Percentiles rank a stretch among this genome's conserved stretches.
Evolutionary conservation across 2,888 invertebrate genomes (phyloP).

Genomic region (Dorcus parallelipipedus): DNA sequence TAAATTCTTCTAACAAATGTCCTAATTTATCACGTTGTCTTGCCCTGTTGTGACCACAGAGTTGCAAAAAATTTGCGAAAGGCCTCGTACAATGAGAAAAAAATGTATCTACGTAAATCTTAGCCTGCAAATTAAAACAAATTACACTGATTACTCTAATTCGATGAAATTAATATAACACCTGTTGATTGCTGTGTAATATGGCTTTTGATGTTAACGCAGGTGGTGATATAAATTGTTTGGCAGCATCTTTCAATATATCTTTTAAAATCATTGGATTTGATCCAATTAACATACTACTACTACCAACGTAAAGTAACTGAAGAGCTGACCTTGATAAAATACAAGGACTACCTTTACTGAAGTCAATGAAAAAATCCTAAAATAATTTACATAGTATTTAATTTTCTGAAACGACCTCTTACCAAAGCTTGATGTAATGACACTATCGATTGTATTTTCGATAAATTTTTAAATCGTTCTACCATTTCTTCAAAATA

Average conservation of each 20-base stretch:
- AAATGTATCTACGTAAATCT: conserved; percentile 86
- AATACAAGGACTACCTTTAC: conserved; percentile 82
- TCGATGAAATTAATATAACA: conserved; percentile 28
- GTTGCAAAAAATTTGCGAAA: conserved; percentile 80
- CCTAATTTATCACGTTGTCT: conserved; percentile 92
- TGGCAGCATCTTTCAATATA: conserved; percentile 80
- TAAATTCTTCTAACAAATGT: conserved; percentile 85
- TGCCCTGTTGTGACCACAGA: conserved; percentile 93
- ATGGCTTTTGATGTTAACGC: conserved; percentile 74
- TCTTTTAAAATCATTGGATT: conserved; percentile 64
- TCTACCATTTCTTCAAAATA: conserved; percentile 82
- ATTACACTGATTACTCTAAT: conserved; percentile 3
- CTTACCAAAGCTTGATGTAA: conserved; percentile 80
- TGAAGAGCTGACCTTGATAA: conserved; percentile 88
- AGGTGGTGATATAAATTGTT: conserved; percentile 86
- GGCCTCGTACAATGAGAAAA: conserved; percentile 82
- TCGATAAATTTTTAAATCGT: conserved; percentile 76
- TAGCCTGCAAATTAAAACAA: conserved; percentile 55
- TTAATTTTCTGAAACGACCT: neutral
- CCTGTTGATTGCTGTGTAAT: conserved; percentile 63
- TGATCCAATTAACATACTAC: conserved; percentile 54
- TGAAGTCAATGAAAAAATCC: conserved; percentile 94
- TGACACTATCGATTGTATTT: conserved; percentile 72
- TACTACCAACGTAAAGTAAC: conserved; percentile 65
- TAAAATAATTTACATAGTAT: conserved; percentile 36